A percentile compares a stretch with the other conserved stretches of the same genome.
Conservation (phyloP, 2,888 invertebrate genomes). For the Acronicta psi region DNA sequence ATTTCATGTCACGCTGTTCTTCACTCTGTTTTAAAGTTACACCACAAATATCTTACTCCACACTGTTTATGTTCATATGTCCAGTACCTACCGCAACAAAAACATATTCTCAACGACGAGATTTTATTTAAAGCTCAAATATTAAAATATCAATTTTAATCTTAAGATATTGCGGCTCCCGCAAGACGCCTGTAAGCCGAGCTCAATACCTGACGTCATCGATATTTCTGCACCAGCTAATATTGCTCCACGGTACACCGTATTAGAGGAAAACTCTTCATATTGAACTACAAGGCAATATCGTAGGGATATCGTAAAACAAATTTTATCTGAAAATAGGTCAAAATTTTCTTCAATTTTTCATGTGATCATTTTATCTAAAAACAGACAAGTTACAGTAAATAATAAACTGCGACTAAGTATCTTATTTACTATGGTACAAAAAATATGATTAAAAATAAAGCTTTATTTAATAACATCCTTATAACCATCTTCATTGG, state of each 20-base stretch:
- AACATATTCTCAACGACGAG: neutral
- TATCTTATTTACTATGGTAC: too few relatives aligned
- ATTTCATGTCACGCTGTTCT: too few relatives aligned
- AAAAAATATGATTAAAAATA: too few relatives aligned
- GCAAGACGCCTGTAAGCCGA: conserved; percentile 53
- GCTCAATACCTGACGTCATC: conserved; percentile 49
- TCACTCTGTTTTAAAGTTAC: too few relatives aligned
- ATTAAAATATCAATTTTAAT: conserved; percentile 52
- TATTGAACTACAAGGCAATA: conserved; percentile 53
- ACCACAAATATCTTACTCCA: too few relatives aligned
- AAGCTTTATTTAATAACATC: too few relatives aligned
- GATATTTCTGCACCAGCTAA: conserved; percentile 61
- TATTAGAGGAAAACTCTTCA: neutral
- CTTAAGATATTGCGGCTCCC: conserved; percentile 56
- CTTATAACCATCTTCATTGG: too few relatives aligned
- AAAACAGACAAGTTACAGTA: too few relatives aligned
- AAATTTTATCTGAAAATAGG: conserved; percentile 26
- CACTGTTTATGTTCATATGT: too few relatives aligned
- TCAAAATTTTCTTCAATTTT: conserved; percentile 19
- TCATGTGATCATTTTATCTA: too few relatives aligned
- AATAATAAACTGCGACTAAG: too few relatives aligned
- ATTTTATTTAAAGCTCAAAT: conserved; percentile 25
- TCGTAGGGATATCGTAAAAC: conserved; percentile 36
- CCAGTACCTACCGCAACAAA: neutral
- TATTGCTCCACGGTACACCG: conserved; percentile 49